Conservation (phyloP, 2,113 vertebrate genomes). For the Cyanoderma ruficeps region DNA sequence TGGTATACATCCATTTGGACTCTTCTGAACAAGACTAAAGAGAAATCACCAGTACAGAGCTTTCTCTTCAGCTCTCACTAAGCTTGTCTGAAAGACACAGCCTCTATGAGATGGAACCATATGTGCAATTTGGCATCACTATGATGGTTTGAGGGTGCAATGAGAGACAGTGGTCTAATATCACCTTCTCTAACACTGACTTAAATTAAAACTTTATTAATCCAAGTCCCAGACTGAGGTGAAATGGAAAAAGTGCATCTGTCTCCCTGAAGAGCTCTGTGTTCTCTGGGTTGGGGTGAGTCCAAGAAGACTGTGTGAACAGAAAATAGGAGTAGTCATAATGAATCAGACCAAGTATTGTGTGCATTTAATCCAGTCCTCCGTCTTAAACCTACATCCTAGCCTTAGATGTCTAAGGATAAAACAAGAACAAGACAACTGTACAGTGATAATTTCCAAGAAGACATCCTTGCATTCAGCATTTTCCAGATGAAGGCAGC, state of each 20-base stretch:
- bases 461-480: not conserved
- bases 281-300: not conserved
- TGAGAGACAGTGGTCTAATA: rapidly evolving
- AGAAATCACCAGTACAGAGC: not conserved
- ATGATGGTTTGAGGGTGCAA: not conserved
- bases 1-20: not conserved
- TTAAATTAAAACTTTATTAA: not conserved
- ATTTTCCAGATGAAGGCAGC: not conserved
- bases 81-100: not conserved
- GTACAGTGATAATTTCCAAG: not conserved
- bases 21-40: not conserved
- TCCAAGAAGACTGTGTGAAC: not conserved
- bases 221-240: not conserved
- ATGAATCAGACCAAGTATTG: not conserved
- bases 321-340: not conserved
- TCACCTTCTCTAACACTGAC: not conserved
- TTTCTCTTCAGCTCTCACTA: not conserved
- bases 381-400: not conserved
- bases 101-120: not conserved
- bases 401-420: too few species aligned
- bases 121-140: not conserved
- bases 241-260: not conserved
- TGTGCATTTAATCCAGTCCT: not conserved
- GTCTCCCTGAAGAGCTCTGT: not conserved
- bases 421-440: not conserved